Conservation (phyloP, 2,797 vertebrate genomes). For the Enteromius argenteus region DNA sequence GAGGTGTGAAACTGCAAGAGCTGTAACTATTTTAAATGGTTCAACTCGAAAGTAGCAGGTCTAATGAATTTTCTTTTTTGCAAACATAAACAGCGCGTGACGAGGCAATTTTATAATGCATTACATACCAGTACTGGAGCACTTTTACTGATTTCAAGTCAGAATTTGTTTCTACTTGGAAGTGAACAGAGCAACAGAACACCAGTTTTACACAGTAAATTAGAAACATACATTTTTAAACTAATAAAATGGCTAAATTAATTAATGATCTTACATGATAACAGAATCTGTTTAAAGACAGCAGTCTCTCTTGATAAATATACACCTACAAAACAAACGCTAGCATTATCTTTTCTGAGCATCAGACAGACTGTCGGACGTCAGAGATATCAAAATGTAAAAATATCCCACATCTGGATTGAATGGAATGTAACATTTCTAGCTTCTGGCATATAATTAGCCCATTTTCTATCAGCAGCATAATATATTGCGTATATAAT, state of each 20-base stretch:
- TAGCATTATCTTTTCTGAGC: background rate
- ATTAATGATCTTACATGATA: background rate
- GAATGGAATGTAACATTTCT: background rate
- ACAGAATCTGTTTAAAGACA: background rate
- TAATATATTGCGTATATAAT: background rate
- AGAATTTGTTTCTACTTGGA: background rate
- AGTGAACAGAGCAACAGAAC: background rate
- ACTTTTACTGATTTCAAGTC: background rate
- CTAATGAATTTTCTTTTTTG: background rate
- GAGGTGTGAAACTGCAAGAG: background rate
- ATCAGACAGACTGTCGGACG: background rate
- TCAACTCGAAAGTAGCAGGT: background rate
- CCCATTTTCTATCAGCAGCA: background rate
- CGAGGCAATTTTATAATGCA: background rate
- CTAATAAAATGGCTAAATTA: background rate
- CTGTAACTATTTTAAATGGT: background rate
- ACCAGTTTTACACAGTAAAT: background rate
- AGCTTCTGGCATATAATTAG: background rate
- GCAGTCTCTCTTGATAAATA: background rate
- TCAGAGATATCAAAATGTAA: background rate
- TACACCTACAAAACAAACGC: background rate
- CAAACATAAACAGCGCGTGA: background rate
- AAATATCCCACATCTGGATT: background rate
- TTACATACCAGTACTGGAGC: background rate
- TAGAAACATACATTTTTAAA: background rate